Base-by-base conservation (phyloP, 1,140 invertebrate species). In the Gonioctena quinquepunctata region DNA sequence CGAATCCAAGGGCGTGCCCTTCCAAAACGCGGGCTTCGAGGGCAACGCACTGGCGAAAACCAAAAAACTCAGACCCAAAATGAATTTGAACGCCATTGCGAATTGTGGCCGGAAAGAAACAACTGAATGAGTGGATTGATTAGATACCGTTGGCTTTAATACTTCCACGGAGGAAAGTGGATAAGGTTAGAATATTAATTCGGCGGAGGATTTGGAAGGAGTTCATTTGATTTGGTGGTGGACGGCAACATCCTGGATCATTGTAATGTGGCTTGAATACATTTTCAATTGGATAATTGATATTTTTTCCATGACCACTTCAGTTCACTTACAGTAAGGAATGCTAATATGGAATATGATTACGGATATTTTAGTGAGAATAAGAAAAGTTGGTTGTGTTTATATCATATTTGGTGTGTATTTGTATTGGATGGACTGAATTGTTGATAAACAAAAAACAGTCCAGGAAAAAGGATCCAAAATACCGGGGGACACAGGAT, bases 1-100 rank as follows among this genome's bases (percentile, higher is more conserved):
- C 26, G 86, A 84, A 73, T 92, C 90, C 87, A 93, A 88, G 68
- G 87, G 85, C 16, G 87, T 89, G 68, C 87, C 89, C 76, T 88
- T 91, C 90, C 87, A 91, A 77, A 89, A 89, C 69, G 87, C 88
- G 70, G 85, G 84, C 77, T 89, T 89, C 7, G 61, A 28, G 48
- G 68, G 63, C 25, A 66, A 57, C 11, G 63, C 67, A 49, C 67
- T 62, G 54, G 64, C 62, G 2, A 61, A 22, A 66, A 49, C 28
- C 8, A 61, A 16, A 6, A 61, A 33, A 61, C 59, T 61, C 8
- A 66, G 5, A 26, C 21, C 22, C 16, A 66, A 63, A 11, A 52
- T 23, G 0, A 60, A n/a, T 26, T 62, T 69, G 48, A 54, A 52
- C 23, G 59, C 19, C 67, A 56, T 69, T 62, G 19, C 19, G 57